phyloP scores from a whole-genome alignment of 2,888 invertebrate species.

The Acanthococcus lagerstroemiae region DNA sequence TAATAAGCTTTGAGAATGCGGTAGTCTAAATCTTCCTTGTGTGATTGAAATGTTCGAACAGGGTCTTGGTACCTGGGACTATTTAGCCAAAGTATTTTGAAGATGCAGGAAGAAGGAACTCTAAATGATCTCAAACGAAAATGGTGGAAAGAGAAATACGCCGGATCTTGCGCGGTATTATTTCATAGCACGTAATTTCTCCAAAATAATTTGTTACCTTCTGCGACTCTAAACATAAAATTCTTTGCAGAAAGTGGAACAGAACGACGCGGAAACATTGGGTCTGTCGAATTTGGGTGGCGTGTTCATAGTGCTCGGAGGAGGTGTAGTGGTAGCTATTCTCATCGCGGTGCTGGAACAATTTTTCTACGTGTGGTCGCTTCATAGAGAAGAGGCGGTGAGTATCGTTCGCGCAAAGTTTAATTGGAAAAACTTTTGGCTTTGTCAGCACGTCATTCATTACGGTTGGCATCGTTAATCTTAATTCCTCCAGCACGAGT shows the following conservation, averaged over 20 bases:
- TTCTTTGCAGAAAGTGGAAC: slow-evolving; percentile 37
- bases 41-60: no score
- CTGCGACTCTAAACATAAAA: background rate
- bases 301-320: slow-evolving; percentile 73
- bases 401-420: slow-evolving; percentile 34
- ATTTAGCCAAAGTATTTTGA: slow-evolving; percentile 56
- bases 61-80: slow-evolving; percentile 22
- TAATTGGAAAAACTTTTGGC: background rate
- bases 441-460: background rate
- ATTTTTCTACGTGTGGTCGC: slow-evolving; percentile 68
- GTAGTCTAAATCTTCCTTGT: no score
- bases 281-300: slow-evolving; percentile 84
- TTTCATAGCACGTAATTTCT: background rate
- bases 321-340: slow-evolving; percentile 60
- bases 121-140: slow-evolving; percentile 67
- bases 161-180: slow-evolving; percentile 57
- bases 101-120: slow-evolving; percentile 72
- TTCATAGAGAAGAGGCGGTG: slow-evolving; percentile 68
- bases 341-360: slow-evolving; percentile 73
- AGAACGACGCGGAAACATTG: slow-evolving; percentile 49
- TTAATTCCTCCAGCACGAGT: background rate
- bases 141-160: slow-evolving; percentile 84
- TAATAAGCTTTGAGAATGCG: no score
- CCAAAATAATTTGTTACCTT: background rate
- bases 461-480: background rate